Conservation (phyloP, 2,797 vertebrate species). For the Mastacembelus armatus region DNA sequence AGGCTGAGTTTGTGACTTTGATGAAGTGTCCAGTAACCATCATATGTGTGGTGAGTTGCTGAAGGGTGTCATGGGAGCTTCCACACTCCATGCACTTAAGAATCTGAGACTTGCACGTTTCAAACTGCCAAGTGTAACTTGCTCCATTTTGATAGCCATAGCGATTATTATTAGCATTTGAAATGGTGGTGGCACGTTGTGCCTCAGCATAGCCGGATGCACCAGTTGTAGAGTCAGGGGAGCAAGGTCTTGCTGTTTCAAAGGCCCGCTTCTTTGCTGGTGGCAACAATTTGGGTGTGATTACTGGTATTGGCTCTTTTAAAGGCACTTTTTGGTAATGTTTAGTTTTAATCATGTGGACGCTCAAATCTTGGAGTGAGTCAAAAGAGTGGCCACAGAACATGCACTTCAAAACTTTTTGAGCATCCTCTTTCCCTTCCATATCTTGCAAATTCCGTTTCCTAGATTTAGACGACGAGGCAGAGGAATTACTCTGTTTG, state of each 20-base stretch:
- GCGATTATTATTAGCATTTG: conserved; percentile 91
- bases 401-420: conserved; percentile 99
- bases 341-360: conserved; percentile 99
- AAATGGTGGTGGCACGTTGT: conserved; percentile 85
- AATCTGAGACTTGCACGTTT: conserved; percentile 99
- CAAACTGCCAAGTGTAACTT: conserved; percentile 99
- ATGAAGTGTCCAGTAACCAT: conserved; percentile 99
- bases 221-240: conserved; percentile 96
- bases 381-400: conserved; percentile 99
- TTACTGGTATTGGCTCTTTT: conserved; percentile 97
- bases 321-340: conserved; percentile 99
- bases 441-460: conserved; percentile 96
- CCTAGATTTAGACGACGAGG: conserved; percentile 93
- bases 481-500: conserved; percentile 90
- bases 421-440: conserved; percentile 97
- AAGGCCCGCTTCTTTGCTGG: conserved; percentile 95
- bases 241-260: conserved; percentile 93
- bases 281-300: conserved; percentile 94
- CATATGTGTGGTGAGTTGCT: conserved; percentile 99
- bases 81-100: conserved; percentile 99
- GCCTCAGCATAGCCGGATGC: conserved; percentile 88
- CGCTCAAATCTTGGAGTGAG: conserved; percentile 97
- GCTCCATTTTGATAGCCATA: conserved; percentile 98
- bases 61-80: conserved; percentile 96
- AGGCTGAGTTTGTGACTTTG: conserved; percentile 98